A percentile compares a stretch with the other conserved stretches of the same genome.
Evolutionary conservation across 2,113 vertebrate genomes (phyloP).

Genomic region (Pogonocichla stellata): DNA sequence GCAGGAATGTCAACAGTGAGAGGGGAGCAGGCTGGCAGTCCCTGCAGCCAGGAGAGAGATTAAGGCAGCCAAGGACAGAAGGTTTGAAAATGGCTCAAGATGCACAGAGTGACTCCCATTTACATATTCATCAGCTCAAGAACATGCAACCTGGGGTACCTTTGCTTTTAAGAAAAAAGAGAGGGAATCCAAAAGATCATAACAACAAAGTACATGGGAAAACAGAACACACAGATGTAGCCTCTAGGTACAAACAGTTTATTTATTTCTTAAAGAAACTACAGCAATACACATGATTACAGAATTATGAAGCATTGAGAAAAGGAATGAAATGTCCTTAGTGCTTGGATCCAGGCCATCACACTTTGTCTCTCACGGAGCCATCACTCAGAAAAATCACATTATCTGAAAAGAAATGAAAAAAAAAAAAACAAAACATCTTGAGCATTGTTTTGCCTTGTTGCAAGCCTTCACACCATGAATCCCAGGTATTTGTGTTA

Average conservation of each 20-base stretch:
- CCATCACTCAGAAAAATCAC: constrained; percentile 93
- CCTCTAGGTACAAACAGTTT: constrained; percentile 44
- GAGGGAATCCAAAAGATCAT: neutral
- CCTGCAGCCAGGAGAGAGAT: neutral
- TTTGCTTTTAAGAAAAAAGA: neutral
- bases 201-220: neutral
- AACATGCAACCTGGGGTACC: neutral
- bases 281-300: constrained; percentile 50
- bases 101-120: neutral
- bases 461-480: neutral
- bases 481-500: neutral
- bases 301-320: constrained; percentile 48
- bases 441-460: neutral
- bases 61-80: neutral
- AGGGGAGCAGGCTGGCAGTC: neutral
- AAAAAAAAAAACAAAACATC: constrained; percentile 29
- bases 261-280: constrained; percentile 70
- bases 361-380: constrained; percentile 75
- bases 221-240: neutral
- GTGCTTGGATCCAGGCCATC: constrained; percentile 42
- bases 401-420: constrained; percentile 83
- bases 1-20: neutral
- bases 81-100: neutral
- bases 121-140: neutral
- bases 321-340: constrained; percentile 20